Base-by-base conservation (phyloP, 1,140 invertebrate species). In the Drosophila pseudoananassae region DNA sequence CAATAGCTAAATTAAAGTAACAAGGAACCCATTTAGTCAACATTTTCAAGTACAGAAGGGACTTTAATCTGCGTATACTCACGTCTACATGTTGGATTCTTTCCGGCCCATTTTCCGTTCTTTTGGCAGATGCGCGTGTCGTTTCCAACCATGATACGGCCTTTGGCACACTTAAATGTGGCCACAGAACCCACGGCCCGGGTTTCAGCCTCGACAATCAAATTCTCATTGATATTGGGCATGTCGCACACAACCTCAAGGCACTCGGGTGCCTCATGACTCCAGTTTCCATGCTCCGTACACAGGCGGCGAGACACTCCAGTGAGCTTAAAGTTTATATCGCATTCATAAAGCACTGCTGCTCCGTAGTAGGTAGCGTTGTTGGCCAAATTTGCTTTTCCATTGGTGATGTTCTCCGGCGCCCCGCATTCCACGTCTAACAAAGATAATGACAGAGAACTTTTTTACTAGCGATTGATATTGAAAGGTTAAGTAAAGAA, bases 331-430 rank as follows among this genome's bases (percentile, higher is more conserved):
- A 95, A 98, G 77, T 98, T 96, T 1, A 94, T 91, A 27, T 97
- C 93, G 87, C 98, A 98, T 66, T 96, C 95, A 83, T 98, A 98
- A 3, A 97, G 93, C 0, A 95, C 96, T 1, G 95, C 94, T 2
- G 96, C 96, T 1, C 97, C 96, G 76, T 98, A 97, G 85, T 97
- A 97, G 0, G 97, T 98, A 0, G 94, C 96, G 90, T 97, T 98
- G 3, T 96, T 96, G 0, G 96, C 95, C 29, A 97, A 92, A 0
- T 94, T 96, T 23, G 96, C 95, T 63, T 93, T 94, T 38, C 96
- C 97, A 79, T 96, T 94, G 25, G 93, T 92, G n/a, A 97, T 94
- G 12, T 93, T 93, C 23, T 94, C 93, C 0, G 97, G 97, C 29
- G 94, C 94, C 3, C 95, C 95, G 90, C 97, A 98, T 89, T 98